Conservation (phyloP, 2,113 vertebrate species). For the Hypomesus transpacificus region DNA sequence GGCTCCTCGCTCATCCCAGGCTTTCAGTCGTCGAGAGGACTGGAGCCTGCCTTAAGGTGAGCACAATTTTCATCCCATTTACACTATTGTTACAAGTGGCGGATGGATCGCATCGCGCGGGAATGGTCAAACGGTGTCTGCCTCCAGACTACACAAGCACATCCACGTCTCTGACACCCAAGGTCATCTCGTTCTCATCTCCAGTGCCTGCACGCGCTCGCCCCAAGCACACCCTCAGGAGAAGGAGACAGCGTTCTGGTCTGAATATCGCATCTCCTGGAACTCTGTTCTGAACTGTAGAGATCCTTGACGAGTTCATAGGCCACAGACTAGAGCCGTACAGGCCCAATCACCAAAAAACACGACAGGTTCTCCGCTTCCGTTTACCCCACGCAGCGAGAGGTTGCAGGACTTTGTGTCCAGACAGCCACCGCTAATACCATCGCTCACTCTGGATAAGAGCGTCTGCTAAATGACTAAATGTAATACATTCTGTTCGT, state of each 20-base stretch:
- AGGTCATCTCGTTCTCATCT: conserved; percentile 65
- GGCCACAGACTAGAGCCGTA: conserved; percentile 2
- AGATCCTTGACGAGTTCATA: conserved; percentile 20
- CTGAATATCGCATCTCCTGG: conserved; percentile 41
- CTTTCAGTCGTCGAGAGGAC: conserved; percentile 75
- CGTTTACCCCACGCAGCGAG: no score
- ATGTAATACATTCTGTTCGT: no score
- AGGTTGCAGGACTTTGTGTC: no score
- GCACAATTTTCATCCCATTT: conserved; percentile 77
- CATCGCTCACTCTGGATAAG: no score
- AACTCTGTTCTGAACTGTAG: conserved; percentile 29
- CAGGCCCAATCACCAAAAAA: no score
- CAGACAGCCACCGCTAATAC: no score
- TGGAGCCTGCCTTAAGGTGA: conserved; percentile 75
- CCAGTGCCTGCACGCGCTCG: conserved; percentile 31
- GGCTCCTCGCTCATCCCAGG: conserved; percentile 71
- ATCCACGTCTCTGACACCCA: conserved; percentile 61
- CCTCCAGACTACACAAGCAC: conserved; percentile 61
- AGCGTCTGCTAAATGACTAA: no score
- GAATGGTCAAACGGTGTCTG: conserved; percentile 67
- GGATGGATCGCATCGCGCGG: conserved; percentile 61
- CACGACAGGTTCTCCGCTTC: no score
- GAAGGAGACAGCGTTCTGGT: conserved; percentile 35
- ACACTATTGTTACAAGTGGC: conserved; percentile 71
- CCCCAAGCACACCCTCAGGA: conserved; percentile 34